Evolutionary conservation across 2,113 vertebrate species (phyloP), one percentile per base, ranked within the genome.

Genomic region (Tragulus kanchil): DNA sequence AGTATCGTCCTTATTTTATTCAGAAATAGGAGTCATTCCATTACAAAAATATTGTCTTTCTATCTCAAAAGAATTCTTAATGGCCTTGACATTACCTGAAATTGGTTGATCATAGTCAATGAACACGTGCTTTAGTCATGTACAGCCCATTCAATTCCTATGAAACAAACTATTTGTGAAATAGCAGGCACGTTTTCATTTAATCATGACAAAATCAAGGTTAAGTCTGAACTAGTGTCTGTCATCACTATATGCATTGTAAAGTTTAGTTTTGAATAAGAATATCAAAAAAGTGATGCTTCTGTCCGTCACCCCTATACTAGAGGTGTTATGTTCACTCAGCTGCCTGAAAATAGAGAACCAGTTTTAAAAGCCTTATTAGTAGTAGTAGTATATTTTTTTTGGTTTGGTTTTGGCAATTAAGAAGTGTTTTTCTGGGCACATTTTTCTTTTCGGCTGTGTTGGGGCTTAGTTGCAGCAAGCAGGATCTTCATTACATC

Each of bases 401-500:
- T 52, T 52, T 36, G 36, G 17, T 42, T 69, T 36, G 16, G n/a
- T 69, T 71, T 71, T 13, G 10, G 45, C 21, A 45, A 36, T 36
- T 36, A 36, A 71, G 36, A 45, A 71, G 25, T 7, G 21, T 45
- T 36, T 3, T 21, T 45, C 69, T 73, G 21, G 23, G 21, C 36
- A 45, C 36, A 59, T 0, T 69, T 36, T 36, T 69, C 11, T 19
- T 69, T 67, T 21, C 23, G 42, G 5, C 36, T 73, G 21, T 42
- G 42, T 25, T 25, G 5, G 42, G 42, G 3, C 21, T 25, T 25
- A 25, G 21, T 45, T 45, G 11, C 21, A 45, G 42, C 2, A 0
- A 0, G 0, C 45, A 42, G 42, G 42, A 73, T 45, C 1, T 13
- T 45, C 1, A 1, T 1, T 25, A 21, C 42, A 3, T 45, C 21